Base-by-base conservation (phyloP, 1,140 invertebrate species). In the Nasonia giraulti region DNA sequence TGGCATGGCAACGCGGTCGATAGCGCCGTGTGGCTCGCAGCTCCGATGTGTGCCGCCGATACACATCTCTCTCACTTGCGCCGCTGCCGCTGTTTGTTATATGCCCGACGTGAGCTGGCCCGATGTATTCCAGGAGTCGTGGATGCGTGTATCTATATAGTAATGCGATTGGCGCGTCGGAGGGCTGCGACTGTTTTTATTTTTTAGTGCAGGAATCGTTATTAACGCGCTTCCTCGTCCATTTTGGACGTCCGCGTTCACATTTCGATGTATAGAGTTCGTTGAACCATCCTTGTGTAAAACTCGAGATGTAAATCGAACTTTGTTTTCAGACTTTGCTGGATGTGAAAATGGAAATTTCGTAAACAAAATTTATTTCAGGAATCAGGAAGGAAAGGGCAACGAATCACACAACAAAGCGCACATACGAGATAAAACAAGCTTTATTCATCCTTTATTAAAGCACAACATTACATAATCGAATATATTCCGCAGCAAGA, bases 1-100 rank as follows among this genome's bases (percentile, higher is more conserved):
- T 91, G 91, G 90, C 91, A 91, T 91, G 90, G 91, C 90, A 91
- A 91, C 89, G 89, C 87, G 91, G 88, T 91, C 91, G 90, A 91
- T 91, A 91, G 66, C 3, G 40, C 1, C 33, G 66, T 5, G 8
- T n/a, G 23, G 47, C 76, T 47, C 47, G 27, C 1, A 74, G 44
- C 80, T 68, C 47, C 71, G 69, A 82, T 69, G 78, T 68, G 62
- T 66, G 12, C 83, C 68, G 12, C 83, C 68, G 68, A 84, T 85
- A 82, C 76, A 68, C 78, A 80, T 80, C 78, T 76, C 47, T 78
- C 73, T 23, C 20, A 12, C 73, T 40, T 40, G 31, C 73, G 37
- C 66, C n/a, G 27, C 17, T 40, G 40, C 11, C 11, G 55, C 55
- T 62, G 17, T 62, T 62, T 62, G 55, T 62, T n/a, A n/a, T 62